phyloP scores from a whole-genome alignment of 1,140 invertebrate species.

The Megalopta genalis region DNA sequence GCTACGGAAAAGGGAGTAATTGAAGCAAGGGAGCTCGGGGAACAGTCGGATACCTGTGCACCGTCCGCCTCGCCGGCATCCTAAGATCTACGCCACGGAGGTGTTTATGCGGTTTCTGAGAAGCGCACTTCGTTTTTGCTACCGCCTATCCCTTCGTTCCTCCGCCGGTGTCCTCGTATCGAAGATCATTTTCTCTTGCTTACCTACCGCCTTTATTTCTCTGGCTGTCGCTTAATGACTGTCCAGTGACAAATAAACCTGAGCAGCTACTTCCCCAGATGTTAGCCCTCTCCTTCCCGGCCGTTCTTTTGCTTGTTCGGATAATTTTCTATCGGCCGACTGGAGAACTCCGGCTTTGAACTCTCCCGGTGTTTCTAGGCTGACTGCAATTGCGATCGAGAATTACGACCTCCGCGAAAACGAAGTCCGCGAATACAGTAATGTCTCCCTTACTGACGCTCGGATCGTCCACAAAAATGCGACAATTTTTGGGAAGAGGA shows the following conservation, averaged over 20 bases:
- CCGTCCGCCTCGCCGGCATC: slow-evolving; percentile 55
- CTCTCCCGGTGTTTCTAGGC: slow-evolving; percentile 10
- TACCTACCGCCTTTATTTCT: slow-evolving; percentile 53
- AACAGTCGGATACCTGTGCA: slow-evolving; percentile 59
- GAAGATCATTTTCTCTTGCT: slow-evolving; percentile 57
- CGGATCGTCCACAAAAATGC: too few relatives aligned
- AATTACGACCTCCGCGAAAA: background rate
- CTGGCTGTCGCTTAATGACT: slow-evolving; percentile 64
- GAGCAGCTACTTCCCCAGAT: slow-evolving; percentile 53
- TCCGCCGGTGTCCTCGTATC: slow-evolving; percentile 39
- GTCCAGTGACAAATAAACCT: slow-evolving; percentile 70
- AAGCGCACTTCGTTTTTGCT: slow-evolving; percentile 67
- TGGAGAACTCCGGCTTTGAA: slow-evolving; percentile 28
- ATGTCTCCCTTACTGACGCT: too few relatives aligned
- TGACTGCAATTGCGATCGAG: slow-evolving; percentile 19
- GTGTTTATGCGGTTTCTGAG: slow-evolving; percentile 68
- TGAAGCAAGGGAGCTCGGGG: slow-evolving; percentile 33
- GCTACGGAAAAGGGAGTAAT: slow-evolving; percentile 39
- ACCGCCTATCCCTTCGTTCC: slow-evolving; percentile 47
- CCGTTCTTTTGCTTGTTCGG: slow-evolving; percentile 62
- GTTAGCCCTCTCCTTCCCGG: slow-evolving; percentile 50
- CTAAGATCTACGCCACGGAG: slow-evolving; percentile 64
- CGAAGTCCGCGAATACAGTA: background rate
- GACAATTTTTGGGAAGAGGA: too few relatives aligned
- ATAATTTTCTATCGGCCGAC: slow-evolving; percentile 68